Base-by-base conservation (phyloP, 2,113 vertebrate genomes). In the Trematomus loennbergii region DNA sequence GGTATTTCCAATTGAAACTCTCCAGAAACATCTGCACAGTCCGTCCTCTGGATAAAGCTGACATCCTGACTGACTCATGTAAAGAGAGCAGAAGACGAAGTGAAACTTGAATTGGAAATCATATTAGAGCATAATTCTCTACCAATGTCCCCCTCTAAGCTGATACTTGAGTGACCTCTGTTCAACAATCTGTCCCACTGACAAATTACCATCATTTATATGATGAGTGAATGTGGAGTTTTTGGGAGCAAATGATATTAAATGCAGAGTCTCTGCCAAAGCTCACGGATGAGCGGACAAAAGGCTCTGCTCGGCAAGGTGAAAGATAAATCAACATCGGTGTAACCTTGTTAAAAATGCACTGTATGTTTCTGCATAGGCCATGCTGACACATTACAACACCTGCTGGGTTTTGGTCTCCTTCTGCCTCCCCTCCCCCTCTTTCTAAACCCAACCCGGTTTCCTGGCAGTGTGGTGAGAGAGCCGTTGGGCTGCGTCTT, bases 381-480 rank as follows among this genome's bases (percentile, higher is more conserved):
- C 78, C 82, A 82, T 46, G 82, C 87, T 78, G 63, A 86, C 82
- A 82, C 87, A 67, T 77, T 75, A 84, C 89, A 86, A 90, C 92
- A 94, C 94, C 94, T 93, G 94, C 92, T 93, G 92, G 75, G 90
- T 85, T 89, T 82, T 90, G 89, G 84, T 92, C 87, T 92, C 87
- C 77, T 88, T 78, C 81, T 79, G 54, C 75, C 57, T 60, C 13
- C 66, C 18, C 49, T 58, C 68, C 20, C 46, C 74, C 49, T n/a
- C 70, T 63, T 57, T 78, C 79, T 81, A 60, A 76, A 76, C 87
- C 70, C 84, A 83, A 77, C 85, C 64, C 64, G 7, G 86, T 87
- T 94, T 93, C 92, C 88, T 93, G 90, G 86, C 91, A 87, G 77
- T 94, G 90, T 88, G 90, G 82, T 74, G 81, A 91, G 87, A 90